Evolutionary conservation across 2,797 vertebrate genomes (phyloP), one percentile per base, ranked within the genome.

Genomic region (Hypotaenidia okinawae): DNA sequence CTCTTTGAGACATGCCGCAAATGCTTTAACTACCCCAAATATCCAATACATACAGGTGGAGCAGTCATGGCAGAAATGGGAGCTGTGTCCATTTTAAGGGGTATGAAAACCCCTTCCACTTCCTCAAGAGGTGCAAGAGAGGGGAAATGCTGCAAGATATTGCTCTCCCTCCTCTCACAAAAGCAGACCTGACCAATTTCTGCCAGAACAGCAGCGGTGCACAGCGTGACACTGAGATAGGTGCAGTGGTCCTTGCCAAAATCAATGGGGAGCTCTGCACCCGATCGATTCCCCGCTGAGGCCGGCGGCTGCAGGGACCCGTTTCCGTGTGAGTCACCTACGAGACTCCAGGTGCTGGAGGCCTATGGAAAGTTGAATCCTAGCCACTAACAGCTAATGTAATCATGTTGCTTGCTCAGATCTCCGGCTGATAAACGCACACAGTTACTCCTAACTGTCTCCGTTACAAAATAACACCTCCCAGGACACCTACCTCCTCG

Each of bases 351-450:
- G 93, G 91, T 95, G 78, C 81, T 93, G 87, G 85, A 93, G 77
- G 83, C 80, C 93, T 57, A 16, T 32, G 95, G 94, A 95, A 96
- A 97, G 95, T 94, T 96, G 95, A 97, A 96, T 94, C 93, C 74
- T 89, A 64, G 90, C 95, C 96, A 95, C 91, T 79, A 79, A 87
- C 83, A 95, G 93, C 91, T 92, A 95, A 82, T 90, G 80, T 94
- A 95, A 94, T 96, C 83, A 1, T 90, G 93, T 96, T 90, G 70
- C 87, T 67, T 43, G 64, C 95, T 96, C 95, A 94, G 95, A 96
- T 96, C 95, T 93, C 83, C 83, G 8, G 67, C 94, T 96, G 95
- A 96, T 96, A 96, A 97, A 94, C 0, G 33, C 88, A 58, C 91
- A 91, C 91, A 90, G 94, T 87, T 96, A 86, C 93, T 95, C 75